A percentile compares a stretch with the other conserved stretches of the same genome.
phyloP scores from a whole-genome alignment of 2,113 vertebrate genomes.

The Vicugna pacos region DNA sequence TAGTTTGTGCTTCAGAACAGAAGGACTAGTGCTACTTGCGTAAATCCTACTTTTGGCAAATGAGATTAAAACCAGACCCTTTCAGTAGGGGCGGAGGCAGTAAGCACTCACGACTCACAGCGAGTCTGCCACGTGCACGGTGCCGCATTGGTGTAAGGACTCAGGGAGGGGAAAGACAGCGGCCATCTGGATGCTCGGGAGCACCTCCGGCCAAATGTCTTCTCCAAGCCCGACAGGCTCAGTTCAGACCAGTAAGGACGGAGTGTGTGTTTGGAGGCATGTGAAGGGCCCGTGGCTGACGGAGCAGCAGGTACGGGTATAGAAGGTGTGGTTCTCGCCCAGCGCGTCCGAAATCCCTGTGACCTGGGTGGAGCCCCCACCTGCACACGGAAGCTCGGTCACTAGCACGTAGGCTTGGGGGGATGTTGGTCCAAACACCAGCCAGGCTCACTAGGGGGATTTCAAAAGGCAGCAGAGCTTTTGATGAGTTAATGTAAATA shows the following conservation, averaged over 20 bases:
- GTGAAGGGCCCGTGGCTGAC: too few relatives aligned
- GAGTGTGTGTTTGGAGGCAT: too few relatives aligned
- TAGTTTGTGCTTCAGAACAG: not conserved
- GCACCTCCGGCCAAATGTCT: not conserved
- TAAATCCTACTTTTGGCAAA: not conserved
- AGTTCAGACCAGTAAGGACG: not conserved
- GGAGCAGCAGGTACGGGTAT: rapidly evolving
- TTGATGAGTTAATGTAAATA: not conserved
- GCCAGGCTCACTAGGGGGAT: not conserved
- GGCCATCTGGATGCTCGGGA: rapidly evolving
- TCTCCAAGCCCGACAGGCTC: rapidly evolving
- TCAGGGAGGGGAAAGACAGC: too few relatives aligned
- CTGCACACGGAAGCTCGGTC: not conserved
- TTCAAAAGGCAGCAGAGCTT: not conserved
- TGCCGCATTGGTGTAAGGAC: too few relatives aligned
- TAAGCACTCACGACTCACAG: rapidly evolving
- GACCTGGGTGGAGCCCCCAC: rapidly evolving
- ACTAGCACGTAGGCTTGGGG: rapidly evolving
- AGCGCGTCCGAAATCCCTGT: not conserved
- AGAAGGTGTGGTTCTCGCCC: not conserved
- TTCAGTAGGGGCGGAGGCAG: not conserved
- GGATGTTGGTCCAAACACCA: too few relatives aligned
- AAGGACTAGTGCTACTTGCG: rapidly evolving
- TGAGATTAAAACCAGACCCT: not conserved
- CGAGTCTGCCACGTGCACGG: rapidly evolving